Conservation (phyloP, 2,113 vertebrate species). For the Addax nasomaculatus region DNA sequence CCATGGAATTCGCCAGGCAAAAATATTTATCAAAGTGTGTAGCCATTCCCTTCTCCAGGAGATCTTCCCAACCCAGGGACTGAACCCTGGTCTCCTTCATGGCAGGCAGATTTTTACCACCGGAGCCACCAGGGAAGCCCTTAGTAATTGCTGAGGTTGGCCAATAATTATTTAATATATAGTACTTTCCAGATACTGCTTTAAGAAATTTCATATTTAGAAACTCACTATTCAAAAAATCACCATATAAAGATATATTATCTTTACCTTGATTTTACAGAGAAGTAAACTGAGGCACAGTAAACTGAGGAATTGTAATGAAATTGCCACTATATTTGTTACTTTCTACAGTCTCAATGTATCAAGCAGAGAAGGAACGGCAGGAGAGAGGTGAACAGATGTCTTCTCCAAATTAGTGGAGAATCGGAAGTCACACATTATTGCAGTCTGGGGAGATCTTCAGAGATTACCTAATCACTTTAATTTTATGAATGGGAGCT, state of each 20-base stretch:
- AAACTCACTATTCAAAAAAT: not conserved
- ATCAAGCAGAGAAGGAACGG: not conserved
- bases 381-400: not conserved
- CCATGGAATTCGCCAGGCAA: rapidly evolving
- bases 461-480: not conserved
- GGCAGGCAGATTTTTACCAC: not conserved
- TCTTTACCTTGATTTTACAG: not conserved
- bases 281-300: not conserved
- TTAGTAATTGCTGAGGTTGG: not conserved
- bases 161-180: not conserved
- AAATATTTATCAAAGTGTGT: not conserved
- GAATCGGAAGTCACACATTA: not conserved
- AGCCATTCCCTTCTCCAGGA: not conserved
- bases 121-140: not conserved
- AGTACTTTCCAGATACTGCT: not conserved
- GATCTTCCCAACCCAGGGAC: not conserved
- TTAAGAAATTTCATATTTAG: not conserved
- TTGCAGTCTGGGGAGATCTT: not conserved
- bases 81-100: not conserved
- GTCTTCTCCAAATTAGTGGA: not conserved
- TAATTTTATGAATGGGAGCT: not conserved
- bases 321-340: not conserved
- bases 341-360: not conserved
- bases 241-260: not conserved
- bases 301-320: not conserved